phyloP scores from a whole-genome alignment of 2,797 vertebrate species.

The Sebastolobus altivelis region DNA sequence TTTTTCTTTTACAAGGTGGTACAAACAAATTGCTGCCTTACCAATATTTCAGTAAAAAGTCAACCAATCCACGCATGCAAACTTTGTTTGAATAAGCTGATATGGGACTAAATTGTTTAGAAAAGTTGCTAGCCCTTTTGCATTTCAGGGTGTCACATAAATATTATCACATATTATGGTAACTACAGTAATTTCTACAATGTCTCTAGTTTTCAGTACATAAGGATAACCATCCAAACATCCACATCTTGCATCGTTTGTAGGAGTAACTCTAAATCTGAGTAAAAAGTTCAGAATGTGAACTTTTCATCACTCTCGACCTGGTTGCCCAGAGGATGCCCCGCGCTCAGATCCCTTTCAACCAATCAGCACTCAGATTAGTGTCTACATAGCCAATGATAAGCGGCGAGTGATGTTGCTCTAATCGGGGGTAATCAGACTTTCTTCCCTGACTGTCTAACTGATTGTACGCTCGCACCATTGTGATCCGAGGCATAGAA shows the following conservation, averaged over 20 bases:
- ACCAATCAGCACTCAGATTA: slow-evolving; percentile 57
- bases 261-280: background rate
- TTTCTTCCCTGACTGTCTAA: slow-evolving; percentile 32
- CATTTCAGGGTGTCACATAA: background rate
- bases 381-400: slow-evolving; percentile 41
- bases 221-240: background rate
- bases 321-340: slow-evolving; percentile 36
- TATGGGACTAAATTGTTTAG: background rate
- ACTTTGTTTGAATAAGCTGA: background rate
- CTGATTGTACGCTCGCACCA: slow-evolving; percentile 60
- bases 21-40: background rate
- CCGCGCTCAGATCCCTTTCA: slow-evolving; percentile 19
- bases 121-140: background rate
- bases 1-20: background rate
- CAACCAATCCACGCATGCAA: background rate
- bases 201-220: background rate
- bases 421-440: slow-evolving; percentile 71
- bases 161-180: background rate
- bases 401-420: slow-evolving; percentile 40
- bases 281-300: slow-evolving; percentile 34
- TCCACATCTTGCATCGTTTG: background rate
- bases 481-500: slow-evolving; percentile 44
- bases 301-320: slow-evolving; percentile 53
- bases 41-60: background rate
- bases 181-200: background rate